Evolutionary conservation across 2,113 vertebrate genomes (phyloP), one percentile per base, ranked within the genome.

Genomic region (Ahaetulla prasina): DNA sequence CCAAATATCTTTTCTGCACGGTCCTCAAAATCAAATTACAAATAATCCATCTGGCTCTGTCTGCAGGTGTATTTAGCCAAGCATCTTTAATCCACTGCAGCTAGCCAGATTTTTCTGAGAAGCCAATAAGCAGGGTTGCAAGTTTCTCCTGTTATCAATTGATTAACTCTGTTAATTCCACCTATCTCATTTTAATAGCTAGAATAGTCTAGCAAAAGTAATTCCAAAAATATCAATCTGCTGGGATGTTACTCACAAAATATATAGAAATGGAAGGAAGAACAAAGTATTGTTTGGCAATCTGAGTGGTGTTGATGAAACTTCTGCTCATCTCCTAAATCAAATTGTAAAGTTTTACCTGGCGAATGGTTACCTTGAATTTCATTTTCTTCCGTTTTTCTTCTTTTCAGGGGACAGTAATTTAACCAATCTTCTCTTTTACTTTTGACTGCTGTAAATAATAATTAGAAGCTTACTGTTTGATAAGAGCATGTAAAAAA

Each of bases 341-440:
- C 35, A 80, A 80, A 80, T 80, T 7, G 18, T 18, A 43, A 80
- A 20, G n/a, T 80, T 80, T 80, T 80, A 80, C 45, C 45, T 47
- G 45, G 45, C 45, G 5, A 47, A 10, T 94, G 88, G 92, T 97
- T 97, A 98, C 98, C 98, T 97, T 93, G 90, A 94, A 91, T 93
- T 93, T 95, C 90, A 18, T 18, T 86, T 35, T 95, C 92, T 91
- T 97, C 95, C 0, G 57, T 54, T 35, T 96, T 96, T 57, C 93
- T 97, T 94, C 96, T 97, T 94, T 97, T 98, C 52, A 88, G n/a
- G 57, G 95, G 80, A 93, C 55, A 68, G 91, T 57, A 88, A 96
- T 97, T 98, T 95, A 97, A 95, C 98, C 98, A 98, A 63, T 98
- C 98, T 97, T 98, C 97, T 96, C 97, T 98, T 94, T 97, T 98